A percentile compares a stretch with the other conserved stretches of the same genome.
Evolutionary conservation across 2,888 invertebrate species (phyloP).

Genomic region (Autographa gamma): DNA sequence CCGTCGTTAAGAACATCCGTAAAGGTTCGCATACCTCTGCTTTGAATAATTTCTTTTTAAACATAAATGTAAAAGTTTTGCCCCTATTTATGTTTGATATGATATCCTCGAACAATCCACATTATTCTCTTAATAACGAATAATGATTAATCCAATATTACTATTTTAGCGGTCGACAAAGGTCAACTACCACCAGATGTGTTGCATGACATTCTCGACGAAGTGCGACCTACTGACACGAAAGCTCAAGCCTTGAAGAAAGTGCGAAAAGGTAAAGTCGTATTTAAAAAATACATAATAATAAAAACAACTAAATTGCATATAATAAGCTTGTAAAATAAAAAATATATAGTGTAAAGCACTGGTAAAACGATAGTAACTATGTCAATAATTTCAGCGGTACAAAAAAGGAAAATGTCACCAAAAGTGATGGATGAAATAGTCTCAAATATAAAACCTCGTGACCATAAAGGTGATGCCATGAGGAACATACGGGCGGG

Average conservation of each 20-base stretch:
- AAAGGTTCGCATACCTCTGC: slow-evolving; percentile 25
- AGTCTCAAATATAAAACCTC: not conserved
- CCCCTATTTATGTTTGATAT: too few relatives aligned
- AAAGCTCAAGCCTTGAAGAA: not conserved
- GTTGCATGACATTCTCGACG: not conserved
- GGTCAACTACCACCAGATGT: not conserved
- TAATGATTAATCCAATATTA: not conserved
- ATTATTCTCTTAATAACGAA: too few relatives aligned
- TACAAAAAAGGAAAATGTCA: slow-evolving; percentile 21
- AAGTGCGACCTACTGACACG: not conserved
- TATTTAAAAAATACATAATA: not conserved
- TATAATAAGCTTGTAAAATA: not conserved
- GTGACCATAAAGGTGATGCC: not conserved
- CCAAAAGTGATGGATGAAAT: slow-evolving; percentile 18
- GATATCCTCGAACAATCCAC: too few relatives aligned
- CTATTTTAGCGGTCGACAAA: not conserved
- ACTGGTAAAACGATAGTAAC: not conserved
- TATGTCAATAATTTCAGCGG: not conserved
- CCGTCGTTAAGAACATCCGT: slow-evolving; percentile 20
- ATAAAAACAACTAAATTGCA: not conserved
- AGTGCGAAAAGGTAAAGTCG: not conserved
- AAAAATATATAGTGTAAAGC: not conserved
- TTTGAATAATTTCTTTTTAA: not conserved
- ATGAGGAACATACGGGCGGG: slow-evolving; percentile 7
- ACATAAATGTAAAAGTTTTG: too few relatives aligned